phyloP scores from a whole-genome alignment of 1,140 invertebrate genomes.

The Pseudomyrmex concolor region DNA sequence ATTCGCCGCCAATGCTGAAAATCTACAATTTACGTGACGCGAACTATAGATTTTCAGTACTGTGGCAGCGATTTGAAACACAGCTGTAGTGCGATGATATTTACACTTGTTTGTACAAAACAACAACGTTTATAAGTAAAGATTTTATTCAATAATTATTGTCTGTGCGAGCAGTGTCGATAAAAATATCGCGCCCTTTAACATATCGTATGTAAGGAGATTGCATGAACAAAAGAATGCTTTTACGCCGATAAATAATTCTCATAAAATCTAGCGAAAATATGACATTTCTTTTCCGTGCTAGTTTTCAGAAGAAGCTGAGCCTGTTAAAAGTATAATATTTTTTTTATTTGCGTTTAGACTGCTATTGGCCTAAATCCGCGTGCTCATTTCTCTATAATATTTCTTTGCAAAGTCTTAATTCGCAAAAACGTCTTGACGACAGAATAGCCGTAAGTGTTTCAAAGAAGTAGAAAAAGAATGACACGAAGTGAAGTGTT shows the following conservation, averaged over 20 bases:
- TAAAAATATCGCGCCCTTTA: conserved; percentile 49
- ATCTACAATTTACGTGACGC: too few relatives aligned
- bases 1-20: too few relatives aligned
- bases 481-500: conserved; percentile 65
- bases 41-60: too few relatives aligned
- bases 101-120: conserved; percentile 10
- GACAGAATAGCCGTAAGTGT: neutral
- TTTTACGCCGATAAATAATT: conserved; percentile 3
- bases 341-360: too few relatives aligned
- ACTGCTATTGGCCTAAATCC: too few relatives aligned
- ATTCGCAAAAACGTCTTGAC: neutral
- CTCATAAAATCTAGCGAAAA: too few relatives aligned
- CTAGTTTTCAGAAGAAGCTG: too few relatives aligned
- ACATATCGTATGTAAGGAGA: neutral
- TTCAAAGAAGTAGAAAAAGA: neutral
- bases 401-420: too few relatives aligned
- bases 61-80: too few relatives aligned
- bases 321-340: too few relatives aligned
- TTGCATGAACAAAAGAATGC: conserved; percentile 3
- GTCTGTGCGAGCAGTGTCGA: conserved; percentile 24
- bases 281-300: neutral
- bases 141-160: conserved; percentile 32
- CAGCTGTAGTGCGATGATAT: neutral
- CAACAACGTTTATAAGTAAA: neutral
- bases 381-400: too few relatives aligned